Base-by-base conservation (phyloP, 2,888 invertebrate genomes). In the Mermis nigrescens region DNA sequence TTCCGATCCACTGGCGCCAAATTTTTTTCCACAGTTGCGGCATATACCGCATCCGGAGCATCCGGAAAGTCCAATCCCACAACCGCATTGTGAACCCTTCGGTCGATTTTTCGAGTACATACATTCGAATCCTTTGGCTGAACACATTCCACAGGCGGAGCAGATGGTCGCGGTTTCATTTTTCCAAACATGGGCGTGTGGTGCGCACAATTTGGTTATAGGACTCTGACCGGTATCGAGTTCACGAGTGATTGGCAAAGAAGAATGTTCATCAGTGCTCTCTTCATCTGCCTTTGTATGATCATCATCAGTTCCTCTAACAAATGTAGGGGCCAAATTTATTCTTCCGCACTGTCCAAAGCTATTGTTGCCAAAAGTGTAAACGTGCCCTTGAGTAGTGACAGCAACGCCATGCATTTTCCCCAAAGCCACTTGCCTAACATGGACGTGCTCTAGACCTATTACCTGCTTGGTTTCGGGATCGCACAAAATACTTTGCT, bases 311-410 rank as follows among this genome's bases (percentile, higher is more conserved):
- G 57, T 45, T n/a, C n/a, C n/a, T n/a, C n/a, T n/a, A n/a, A n/a
- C n/a, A n/a, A n/a, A n/a, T n/a, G n/a, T n/a, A n/a, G n/a, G n/a
- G n/a, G n/a, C n/a, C n/a, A n/a, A n/a, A n/a, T n/a, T n/a, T n/a
- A n/a, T n/a, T 63, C 91, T 78, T 2, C 95, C 95, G 75, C 95
- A 95, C 72, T 95, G 95, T 1, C 91, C 91, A 73, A 92, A 90
- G 73, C 95, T 94, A 75, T 95, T 95, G 62, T 94, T 85, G 2
- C 95, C 95, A 74, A 94, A 92, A 0, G 94, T 90, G 73, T 84
- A 92, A 1, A 94, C 82, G 66, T 85, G 83, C 0, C 95, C 95
- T 70, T 85, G 85, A 65, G 81, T 83, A 19, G 85, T 88, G 15
- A 95, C 77, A 0, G 82, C 86, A 0, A 88, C 85, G n/a, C 86